Evolutionary conservation across 2,888 invertebrate genomes (phyloP).

Genomic region (Pediacus dermestoides): DNA sequence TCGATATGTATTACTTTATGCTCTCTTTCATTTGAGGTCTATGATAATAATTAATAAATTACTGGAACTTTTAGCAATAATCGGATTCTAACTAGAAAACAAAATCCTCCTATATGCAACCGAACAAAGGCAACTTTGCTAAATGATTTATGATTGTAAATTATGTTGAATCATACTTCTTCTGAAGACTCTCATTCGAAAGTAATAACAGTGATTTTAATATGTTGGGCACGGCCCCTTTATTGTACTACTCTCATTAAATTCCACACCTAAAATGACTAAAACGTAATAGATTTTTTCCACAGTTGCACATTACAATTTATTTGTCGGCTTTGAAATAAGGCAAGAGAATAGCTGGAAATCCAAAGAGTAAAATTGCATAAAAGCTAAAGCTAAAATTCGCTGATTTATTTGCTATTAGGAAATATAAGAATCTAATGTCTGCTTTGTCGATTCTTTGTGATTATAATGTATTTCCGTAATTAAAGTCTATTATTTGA

Average conservation of each 20-base stretch:
- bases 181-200: background rate
- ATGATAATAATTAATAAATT: too few relatives aligned
- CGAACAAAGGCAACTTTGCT: too few relatives aligned
- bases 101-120: too few relatives aligned
- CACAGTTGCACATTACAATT: background rate
- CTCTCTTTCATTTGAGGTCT: too few relatives aligned
- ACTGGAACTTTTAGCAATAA: too few relatives aligned
- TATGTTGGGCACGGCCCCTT: constrained; percentile 2
- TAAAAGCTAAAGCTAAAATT: background rate
- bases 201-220: background rate
- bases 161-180: too few relatives aligned
- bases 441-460: constrained; percentile 8
- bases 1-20: too few relatives aligned
- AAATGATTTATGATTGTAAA: too few relatives aligned
- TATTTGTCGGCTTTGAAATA: too few relatives aligned
- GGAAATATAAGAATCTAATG: constrained; percentile 6
- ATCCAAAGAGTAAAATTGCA: constrained; percentile 1
- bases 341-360: background rate
- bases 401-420: too few relatives aligned
- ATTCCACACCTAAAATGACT: constrained; percentile 1
- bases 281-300: constrained; percentile 3
- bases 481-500: constrained; percentile 8
- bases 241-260: background rate
- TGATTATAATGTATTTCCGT: constrained; percentile 14
- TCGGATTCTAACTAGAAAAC: too few relatives aligned